Evolutionary conservation across 1,140 invertebrate genomes (phyloP).

Genomic region (Chionoecetes opilio): DNA sequence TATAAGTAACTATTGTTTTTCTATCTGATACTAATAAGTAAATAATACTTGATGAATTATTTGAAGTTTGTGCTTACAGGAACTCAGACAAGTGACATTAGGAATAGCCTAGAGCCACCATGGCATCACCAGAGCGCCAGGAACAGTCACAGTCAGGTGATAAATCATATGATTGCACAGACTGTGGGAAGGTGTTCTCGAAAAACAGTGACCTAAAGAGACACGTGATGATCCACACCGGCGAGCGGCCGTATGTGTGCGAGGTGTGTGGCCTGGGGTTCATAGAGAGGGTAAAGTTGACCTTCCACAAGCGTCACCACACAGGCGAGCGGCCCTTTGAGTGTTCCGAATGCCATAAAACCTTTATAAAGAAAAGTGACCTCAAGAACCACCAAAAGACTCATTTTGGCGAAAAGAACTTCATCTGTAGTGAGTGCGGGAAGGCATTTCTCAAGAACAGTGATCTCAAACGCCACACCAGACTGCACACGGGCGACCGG

Average conservation of each 20-base stretch:
- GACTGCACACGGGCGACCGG: slow-evolving; percentile 60
- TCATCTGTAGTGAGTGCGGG: slow-evolving; percentile 67
- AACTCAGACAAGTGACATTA: neutral
- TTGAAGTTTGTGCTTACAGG: slow-evolving; percentile 53
- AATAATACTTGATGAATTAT: slow-evolving; percentile 36
- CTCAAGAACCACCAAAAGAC: slow-evolving; percentile 66
- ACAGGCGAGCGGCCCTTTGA: slow-evolving; percentile 71
- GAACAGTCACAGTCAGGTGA: slow-evolving; percentile 45
- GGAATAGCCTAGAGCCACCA: neutral
- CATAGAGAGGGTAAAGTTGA: slow-evolving; percentile 65
- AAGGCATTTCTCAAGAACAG: slow-evolving; percentile 70
- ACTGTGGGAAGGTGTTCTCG: slow-evolving; percentile 60
- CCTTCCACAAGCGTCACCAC: slow-evolving; percentile 63
- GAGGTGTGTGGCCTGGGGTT: slow-evolving; percentile 63
- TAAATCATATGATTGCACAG: slow-evolving; percentile 56
- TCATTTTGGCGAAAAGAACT: slow-evolving; percentile 66
- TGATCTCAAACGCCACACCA: slow-evolving; percentile 61
- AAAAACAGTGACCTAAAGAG: slow-evolving; percentile 72
- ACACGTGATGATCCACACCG: slow-evolving; percentile 68
- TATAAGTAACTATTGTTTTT: neutral
- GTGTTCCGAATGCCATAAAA: slow-evolving; percentile 63
- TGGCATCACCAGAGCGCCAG: slow-evolving; percentile 8
- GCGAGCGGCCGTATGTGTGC: slow-evolving; percentile 67
- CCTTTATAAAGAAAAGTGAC: slow-evolving; percentile 72
- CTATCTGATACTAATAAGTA: neutral